Conservation (phyloP, 2,113 vertebrate species). For the Axis porcinus region DNA sequence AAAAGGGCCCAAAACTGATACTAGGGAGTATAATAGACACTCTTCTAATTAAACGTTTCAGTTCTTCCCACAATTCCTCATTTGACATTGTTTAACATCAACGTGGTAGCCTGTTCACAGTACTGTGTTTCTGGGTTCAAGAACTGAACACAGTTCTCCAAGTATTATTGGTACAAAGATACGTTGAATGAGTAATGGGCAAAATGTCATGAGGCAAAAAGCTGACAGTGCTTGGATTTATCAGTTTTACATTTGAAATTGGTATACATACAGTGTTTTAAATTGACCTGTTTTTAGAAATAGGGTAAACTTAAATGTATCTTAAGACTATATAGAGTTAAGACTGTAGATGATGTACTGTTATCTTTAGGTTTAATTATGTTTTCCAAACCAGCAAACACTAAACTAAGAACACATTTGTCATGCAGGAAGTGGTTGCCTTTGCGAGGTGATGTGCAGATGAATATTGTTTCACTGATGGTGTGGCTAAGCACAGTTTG, state of each 20-base stretch:
- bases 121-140: not conserved
- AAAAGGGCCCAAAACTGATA: not conserved
- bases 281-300: conserved; percentile 24
- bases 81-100: not conserved
- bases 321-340: not conserved
- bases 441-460: not conserved
- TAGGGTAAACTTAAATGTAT: not conserved
- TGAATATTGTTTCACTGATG: not conserved
- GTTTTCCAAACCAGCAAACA: conserved; percentile 12
- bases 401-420: not conserved
- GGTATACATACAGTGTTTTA: not conserved
- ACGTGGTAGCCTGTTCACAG: not conserved
- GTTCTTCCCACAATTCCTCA: not conserved
- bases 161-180: not conserved
- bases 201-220: not conserved
- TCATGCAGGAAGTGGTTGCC: not conserved
- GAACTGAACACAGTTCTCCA: not conserved
- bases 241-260: conserved; percentile 22
- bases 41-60: not conserved
- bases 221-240: not conserved
- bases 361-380: not conserved
- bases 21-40: not conserved
- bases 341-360: not conserved
- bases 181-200: not conserved
- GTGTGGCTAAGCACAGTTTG: not conserved